Base-by-base conservation (phyloP, 2,113 vertebrate genomes). In the Illadopsis cleaveri region DNA sequence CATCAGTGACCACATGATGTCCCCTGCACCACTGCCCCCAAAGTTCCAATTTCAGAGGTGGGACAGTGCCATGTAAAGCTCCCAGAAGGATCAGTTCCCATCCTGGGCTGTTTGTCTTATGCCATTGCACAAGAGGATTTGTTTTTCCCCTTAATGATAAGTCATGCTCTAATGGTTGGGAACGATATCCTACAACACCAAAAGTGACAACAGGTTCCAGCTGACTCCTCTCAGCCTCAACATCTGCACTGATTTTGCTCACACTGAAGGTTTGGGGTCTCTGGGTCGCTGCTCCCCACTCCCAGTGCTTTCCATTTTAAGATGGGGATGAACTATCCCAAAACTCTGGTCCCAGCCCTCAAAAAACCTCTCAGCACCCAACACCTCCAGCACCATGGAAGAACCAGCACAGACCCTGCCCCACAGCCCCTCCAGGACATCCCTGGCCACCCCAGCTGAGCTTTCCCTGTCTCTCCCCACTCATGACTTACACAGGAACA, bases 321-420 rank as follows among this genome's bases (percentile, higher is more conserved):
- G 28, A 20, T 23, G 23, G 53, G 62, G 12, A 8, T 82, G 30
- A 73, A 58, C 38, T 19, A 17, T 16, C 19, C 50, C 50, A 85
- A 31, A 50, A 17, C 22, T 65, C 53, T 16, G 18, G 16, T 65
- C 30, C 7, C 54, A 56, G 40, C n/a, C 18, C 30, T 37, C 20
- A 62, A 24, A 57, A 85, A 45, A n/a, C 44, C 33, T 42, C 21
- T 25, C 38, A 80, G 86, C 73, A 53, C 40, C 35, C 57, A 48
- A 7, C 33, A 45, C 6, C 64, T 42, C 20, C 4, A 24, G 15
- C n/a, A n/a, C n/a, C n/a, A n/a, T n/a, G n/a, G 47, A 40, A 38
- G 3, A 9, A 42, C 16, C 48, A 50, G 25, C 35, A 23, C 0
- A 1, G 45, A 3, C 28, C 44, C 2, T 25, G 9, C 11, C 33